These are phyloP conservation scores for Lasioglossum lativentre DNA, from an alignment of 2,888 invertebrate species.

Conservation along the genomic window DNA sequence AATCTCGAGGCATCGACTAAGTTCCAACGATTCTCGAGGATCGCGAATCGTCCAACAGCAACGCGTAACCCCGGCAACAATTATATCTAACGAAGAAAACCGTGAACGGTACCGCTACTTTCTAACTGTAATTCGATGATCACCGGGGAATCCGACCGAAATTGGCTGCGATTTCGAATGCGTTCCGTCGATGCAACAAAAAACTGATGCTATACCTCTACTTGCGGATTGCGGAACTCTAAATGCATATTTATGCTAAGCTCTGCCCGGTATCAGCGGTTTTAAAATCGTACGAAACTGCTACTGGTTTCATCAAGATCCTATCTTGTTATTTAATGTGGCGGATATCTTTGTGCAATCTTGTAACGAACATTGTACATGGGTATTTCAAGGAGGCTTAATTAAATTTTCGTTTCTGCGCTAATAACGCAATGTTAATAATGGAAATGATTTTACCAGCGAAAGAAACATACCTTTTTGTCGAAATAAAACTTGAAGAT, in stretches of 20 bases:
- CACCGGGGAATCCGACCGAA: not conserved
- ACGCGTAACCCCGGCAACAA: too few species aligned
- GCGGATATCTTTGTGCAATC: not conserved
- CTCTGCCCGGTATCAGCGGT: not conserved
- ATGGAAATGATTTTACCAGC: not conserved
- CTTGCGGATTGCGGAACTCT: not conserved
- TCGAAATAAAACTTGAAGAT: too few species aligned
- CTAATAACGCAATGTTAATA: not conserved
- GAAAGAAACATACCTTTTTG: too few species aligned
- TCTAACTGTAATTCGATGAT: constrained; percentile 20
- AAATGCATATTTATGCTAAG: not conserved
- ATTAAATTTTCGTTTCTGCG: not conserved
- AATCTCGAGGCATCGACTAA: not conserved
- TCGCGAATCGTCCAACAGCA: not conserved
- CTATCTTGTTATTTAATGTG: not conserved
- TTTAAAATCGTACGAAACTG: not conserved
- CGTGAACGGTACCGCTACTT: constrained; percentile 17
- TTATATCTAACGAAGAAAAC: constrained; percentile 14
- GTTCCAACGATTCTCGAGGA: not conserved
- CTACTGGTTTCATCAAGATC: not conserved
- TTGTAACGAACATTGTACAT: not conserved
- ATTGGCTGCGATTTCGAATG: not conserved
- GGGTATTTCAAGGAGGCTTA: not conserved
- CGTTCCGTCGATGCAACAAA: not conserved
- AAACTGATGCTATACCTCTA: not conserved